Conservation (phyloP, 2,888 invertebrate genomes). For the Oscheius onirici region DNA sequence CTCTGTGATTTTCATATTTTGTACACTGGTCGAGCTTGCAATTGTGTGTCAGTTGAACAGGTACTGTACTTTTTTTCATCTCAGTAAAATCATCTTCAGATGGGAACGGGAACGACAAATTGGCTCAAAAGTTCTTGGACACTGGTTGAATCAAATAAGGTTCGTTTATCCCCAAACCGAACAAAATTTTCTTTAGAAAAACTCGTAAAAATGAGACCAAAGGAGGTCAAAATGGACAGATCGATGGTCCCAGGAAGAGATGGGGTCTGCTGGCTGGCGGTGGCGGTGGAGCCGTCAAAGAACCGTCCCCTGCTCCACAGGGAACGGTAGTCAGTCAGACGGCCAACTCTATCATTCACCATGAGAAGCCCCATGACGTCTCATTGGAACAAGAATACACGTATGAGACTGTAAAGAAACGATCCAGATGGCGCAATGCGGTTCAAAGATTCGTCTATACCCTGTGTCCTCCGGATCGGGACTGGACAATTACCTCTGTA, state of each 20-base stretch:
- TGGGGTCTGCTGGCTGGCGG: conserved; percentile 54
- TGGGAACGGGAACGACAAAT: conserved; percentile 71
- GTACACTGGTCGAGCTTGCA: conserved; percentile 70
- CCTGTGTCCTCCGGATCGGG: conserved; percentile 61
- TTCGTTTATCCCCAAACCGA: neutral
- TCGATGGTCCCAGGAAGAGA: conserved; percentile 45
- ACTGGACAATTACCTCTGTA: conserved; percentile 70
- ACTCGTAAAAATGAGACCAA: conserved; percentile 63
- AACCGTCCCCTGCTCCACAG: neutral
- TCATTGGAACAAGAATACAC: conserved; percentile 32
- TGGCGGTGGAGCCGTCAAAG: neutral
- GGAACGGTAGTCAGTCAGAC: conserved; percentile 17
- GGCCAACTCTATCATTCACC: conserved; percentile 31
- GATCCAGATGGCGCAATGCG: conserved; percentile 36
- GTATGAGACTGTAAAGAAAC: conserved; percentile 45
- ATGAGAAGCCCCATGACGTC: conserved; percentile 23
- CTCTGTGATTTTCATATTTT: conserved; percentile 70
- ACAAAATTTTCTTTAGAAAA: conserved; percentile 50
- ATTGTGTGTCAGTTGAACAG: conserved; percentile 69
- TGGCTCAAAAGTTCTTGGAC: conserved; percentile 70
- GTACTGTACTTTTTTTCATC: conserved; percentile 25
- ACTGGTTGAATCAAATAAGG: conserved; percentile 70
- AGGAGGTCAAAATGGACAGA: conserved; percentile 38
- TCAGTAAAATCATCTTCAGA: conserved; percentile 38
- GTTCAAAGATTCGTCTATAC: conserved; percentile 45